These are phyloP conservation scores for Drosophila colorata DNA, from an alignment of 2,888 invertebrate species.

Conservation along the genomic window DNA sequence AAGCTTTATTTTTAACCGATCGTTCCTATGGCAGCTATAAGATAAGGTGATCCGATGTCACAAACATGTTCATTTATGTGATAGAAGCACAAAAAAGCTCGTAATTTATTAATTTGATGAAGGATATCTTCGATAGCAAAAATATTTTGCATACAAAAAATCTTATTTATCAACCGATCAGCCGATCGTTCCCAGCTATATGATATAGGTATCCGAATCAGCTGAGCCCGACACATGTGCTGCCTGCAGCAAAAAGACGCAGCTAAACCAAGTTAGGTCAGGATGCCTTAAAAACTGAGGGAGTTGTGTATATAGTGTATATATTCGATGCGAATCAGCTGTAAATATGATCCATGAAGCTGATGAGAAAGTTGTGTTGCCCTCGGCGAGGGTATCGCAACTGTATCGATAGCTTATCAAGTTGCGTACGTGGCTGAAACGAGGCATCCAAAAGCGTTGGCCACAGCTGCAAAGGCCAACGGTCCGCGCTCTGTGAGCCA, in stretches of 20 bases:
- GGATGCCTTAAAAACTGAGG: neutral
- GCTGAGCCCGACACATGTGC: too few relatives aligned
- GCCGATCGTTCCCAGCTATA: too few relatives aligned
- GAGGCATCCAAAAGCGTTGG: slow-evolving; percentile 45
- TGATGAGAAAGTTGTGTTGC: neutral
- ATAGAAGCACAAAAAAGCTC: too few relatives aligned
- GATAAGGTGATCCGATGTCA: neutral
- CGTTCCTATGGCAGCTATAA: neutral
- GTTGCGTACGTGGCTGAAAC: slow-evolving; percentile 52
- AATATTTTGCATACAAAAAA: neutral
- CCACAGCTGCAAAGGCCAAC: slow-evolving; percentile 18
- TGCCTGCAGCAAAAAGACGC: too few relatives aligned
- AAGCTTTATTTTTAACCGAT: neutral
- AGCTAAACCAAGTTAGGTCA: too few relatives aligned
- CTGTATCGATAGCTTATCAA: slow-evolving; percentile 41
- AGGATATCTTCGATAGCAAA: neutral
- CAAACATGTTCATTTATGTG: too few relatives aligned
- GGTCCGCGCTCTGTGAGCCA: slow-evolving; percentile 26
- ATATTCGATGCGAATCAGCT: too few relatives aligned
- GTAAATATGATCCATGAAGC: too few relatives aligned
- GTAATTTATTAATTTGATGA: too few relatives aligned
- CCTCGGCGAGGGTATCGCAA: slow-evolving; percentile 4
- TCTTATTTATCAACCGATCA: too few relatives aligned
- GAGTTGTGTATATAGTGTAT: too few relatives aligned
- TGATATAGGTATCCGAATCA: too few relatives aligned